Evolutionary conservation across 2,797 vertebrate species (phyloP).

Genomic region (Brachyalestes nurse): DNA sequence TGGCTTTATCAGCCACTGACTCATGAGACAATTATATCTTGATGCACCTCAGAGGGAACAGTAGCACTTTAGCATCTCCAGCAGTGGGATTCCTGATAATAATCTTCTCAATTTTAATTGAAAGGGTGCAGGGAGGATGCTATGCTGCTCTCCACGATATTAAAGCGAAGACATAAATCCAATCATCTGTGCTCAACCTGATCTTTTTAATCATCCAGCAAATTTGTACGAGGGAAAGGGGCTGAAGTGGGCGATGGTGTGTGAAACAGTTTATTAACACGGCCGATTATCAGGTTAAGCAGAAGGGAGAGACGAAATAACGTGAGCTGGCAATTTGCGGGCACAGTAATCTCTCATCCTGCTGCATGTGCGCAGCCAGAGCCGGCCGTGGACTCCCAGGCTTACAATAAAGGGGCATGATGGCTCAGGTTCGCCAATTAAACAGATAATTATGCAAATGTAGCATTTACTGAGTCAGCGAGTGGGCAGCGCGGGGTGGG

Average conservation of each 20-base stretch:
- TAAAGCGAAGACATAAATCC: conserved; percentile 55
- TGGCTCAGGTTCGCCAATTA: conserved; percentile 78
- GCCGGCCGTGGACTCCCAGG: conserved; percentile 70
- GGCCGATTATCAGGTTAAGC: conserved; percentile 79
- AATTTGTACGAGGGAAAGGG: conserved; percentile 53
- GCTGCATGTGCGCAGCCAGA: conserved; percentile 75
- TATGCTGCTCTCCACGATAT: conserved; percentile 44
- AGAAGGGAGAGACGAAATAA: conserved; percentile 58
- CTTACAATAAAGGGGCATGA: conserved; percentile 69
- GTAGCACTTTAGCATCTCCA: conserved; percentile 42
- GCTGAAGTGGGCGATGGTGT: conserved; percentile 60
- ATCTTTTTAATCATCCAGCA: conserved; percentile 62
- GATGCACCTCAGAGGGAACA: conserved; percentile 53
- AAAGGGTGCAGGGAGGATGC: conserved; percentile 52
- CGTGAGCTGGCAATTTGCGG: conserved; percentile 76
- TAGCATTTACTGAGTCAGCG: conserved; percentile 84
- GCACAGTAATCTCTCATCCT: conserved; percentile 75
- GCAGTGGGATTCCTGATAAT: conserved; percentile 51
- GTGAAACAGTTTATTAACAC: conserved; percentile 73
- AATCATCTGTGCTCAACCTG: conserved; percentile 60
- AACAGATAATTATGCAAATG: conserved; percentile 85
- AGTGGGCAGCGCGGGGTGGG: conserved; percentile 71
- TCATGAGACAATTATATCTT: conserved; percentile 56
- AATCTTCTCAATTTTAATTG: conserved; percentile 61
- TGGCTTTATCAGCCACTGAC: conserved; percentile 51